Percentiles rank a stretch among this genome's conserved stretches.
Conservation (phyloP, 2,888 invertebrate genomes). For the Parnassius smintheus region DNA sequence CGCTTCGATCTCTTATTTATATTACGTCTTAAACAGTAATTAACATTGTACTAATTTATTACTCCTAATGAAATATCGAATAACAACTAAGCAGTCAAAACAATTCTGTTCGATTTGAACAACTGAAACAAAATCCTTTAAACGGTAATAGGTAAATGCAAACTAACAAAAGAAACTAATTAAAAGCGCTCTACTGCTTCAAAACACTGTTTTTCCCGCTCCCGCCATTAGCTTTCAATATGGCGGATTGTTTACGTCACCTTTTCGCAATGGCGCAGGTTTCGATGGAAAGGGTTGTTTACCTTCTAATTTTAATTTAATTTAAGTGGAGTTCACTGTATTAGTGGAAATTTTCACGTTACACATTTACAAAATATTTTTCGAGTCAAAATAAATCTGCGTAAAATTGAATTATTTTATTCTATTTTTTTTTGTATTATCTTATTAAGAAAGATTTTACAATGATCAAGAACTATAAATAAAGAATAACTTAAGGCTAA, state of each 20-base stretch:
- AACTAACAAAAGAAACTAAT: conserved; percentile 33
- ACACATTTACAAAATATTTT: neutral
- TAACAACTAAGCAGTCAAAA: conserved; percentile 24
- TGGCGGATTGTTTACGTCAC: conserved; percentile 41
- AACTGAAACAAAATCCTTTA: conserved; percentile 22
- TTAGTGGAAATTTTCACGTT: neutral
- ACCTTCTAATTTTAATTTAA: conserved; percentile 19
- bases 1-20: no score
- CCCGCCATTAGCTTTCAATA: conserved; percentile 27
- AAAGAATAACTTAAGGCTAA: no score
- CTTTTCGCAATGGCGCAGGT: conserved; percentile 36
- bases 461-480: no score
- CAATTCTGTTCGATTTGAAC: conserved; percentile 28
- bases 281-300: conserved; percentile 32
- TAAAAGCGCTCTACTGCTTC: conserved; percentile 32
- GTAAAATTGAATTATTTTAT: no score
- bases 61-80: neutral
- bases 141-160: conserved; percentile 30
- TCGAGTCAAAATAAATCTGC: neutral
- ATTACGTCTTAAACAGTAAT: no score
- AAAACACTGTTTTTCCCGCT: conserved; percentile 32
- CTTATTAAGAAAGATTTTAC: no score
- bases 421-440: no score
- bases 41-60: no score
- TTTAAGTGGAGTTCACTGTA: conserved; percentile 8